A percentile compares a stretch with the other conserved stretches of the same genome.
Conservation (phyloP, 1,140 invertebrate genomes). For the Pseudomyrmex sp. region DNA sequence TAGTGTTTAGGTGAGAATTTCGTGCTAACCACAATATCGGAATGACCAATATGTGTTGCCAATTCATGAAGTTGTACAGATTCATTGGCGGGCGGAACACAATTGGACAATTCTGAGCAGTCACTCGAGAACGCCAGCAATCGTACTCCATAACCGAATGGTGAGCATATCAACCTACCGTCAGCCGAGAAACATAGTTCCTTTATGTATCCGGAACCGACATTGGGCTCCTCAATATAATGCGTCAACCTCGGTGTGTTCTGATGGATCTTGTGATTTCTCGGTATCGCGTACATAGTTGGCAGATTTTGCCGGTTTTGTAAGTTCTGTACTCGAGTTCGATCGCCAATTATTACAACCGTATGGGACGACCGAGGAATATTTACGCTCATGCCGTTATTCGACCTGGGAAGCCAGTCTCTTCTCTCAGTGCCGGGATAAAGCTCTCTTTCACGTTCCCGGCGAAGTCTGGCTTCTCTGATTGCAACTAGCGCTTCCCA, state of each 20-base stretch:
- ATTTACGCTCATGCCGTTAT: constrained; percentile 74
- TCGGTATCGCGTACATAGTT: constrained; percentile 81
- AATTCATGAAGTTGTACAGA: constrained; percentile 87
- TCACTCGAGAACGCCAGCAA: constrained; percentile 92
- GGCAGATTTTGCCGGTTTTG: constrained; percentile 78
- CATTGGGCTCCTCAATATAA: constrained; percentile 94
- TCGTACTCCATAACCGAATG: constrained; percentile 93
- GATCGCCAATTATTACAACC: constrained; percentile 82
- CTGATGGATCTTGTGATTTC: constrained; percentile 87
- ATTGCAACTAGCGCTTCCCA: constrained; percentile 89
- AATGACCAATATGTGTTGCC: constrained; percentile 90
- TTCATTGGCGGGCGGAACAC: constrained; percentile 85
- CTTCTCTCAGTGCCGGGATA: constrained; percentile 60
- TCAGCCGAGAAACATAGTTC: constrained; percentile 96
- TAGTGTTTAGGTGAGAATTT: constrained; percentile 95
- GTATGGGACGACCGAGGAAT: constrained; percentile 79
- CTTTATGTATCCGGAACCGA: constrained; percentile 94
- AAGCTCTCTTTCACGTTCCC: constrained; percentile 82
- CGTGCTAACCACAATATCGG: constrained; percentile 94
- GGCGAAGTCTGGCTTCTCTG: constrained; percentile 87
- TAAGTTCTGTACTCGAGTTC: constrained; percentile 68
- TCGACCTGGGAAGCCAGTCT: constrained; percentile 72
- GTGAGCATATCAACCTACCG: constrained; percentile 95
- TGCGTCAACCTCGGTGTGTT: constrained; percentile 93
- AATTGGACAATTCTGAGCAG: constrained; percentile 92